These are phyloP conservation scores for Protomyctophum bolini DNA, from an alignment of 2,113 vertebrate genomes.

Conservation along the genomic window DNA sequence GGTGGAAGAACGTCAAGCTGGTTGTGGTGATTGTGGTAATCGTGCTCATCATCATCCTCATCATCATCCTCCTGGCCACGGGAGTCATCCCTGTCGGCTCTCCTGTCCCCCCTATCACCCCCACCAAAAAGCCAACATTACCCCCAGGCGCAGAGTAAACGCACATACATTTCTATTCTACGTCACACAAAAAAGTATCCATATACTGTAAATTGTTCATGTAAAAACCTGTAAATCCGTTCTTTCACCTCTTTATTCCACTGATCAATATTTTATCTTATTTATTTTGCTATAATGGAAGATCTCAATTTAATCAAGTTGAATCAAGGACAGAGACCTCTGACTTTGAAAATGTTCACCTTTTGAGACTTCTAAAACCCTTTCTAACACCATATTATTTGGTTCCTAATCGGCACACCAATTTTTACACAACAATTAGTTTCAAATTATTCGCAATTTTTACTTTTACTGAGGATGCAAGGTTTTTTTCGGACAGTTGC, in stretches of 20 bases:
- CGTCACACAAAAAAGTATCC: slow-evolving; percentile 22
- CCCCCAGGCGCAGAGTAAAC: slow-evolving; percentile 6
- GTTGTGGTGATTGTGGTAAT: slow-evolving; percentile 84
- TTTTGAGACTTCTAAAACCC: neutral
- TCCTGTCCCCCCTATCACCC: slow-evolving; percentile 4
- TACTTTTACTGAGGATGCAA: too few species aligned
- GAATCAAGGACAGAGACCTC: neutral
- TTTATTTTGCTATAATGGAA: too few species aligned
- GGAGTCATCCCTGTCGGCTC: slow-evolving; percentile 79
- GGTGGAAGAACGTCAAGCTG: slow-evolving; percentile 96
- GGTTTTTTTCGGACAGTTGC: neutral
- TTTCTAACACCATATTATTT: neutral
- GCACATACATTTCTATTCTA: slow-evolving; percentile 22
- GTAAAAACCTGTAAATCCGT: slow-evolving; percentile 21
- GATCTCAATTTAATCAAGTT: too few species aligned
- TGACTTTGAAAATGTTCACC: slow-evolving; percentile 20
- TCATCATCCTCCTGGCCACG: slow-evolving; percentile 88
- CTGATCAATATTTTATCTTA: too few species aligned
- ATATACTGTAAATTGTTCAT: slow-evolving; percentile 30
- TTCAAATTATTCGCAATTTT: too few species aligned
- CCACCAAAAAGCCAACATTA: slow-evolving; percentile 6
- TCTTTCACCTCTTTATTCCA: slow-evolving; percentile 11
- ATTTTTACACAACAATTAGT: neutral
- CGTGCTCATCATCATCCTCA: slow-evolving; percentile 81
- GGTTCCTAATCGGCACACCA: neutral